Base-by-base conservation (phyloP, 2,888 invertebrate genomes). In the Sussaba pulchella region DNA sequence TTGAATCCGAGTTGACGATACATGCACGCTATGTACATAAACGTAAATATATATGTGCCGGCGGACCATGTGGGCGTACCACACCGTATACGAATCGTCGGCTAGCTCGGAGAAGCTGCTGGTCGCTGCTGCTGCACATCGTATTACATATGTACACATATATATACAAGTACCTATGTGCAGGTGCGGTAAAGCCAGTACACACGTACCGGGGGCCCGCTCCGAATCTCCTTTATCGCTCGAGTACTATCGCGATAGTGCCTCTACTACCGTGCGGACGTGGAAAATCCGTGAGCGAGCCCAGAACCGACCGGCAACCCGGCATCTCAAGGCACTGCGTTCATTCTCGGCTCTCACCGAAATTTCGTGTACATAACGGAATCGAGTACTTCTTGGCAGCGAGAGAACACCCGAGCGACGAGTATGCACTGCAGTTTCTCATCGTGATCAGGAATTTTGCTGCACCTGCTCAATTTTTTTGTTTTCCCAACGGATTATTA, bases 1-100 rank as follows among this genome's bases (percentile, higher is more conserved):
- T 80, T 80, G 76, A 67, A 76, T 80, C 71, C 67, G 52, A 76
- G 75, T 67, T 76, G 71, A 72, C 72, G 80, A 80, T 76, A 76
- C 67, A 67, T 47, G 45, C 57, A 12, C 43, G 41, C n/a, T 45
- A 21, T 72, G 50, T 52, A 72, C 12, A 54, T 57, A 14, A 14
- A 31, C 10, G 8, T 1, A 6, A 26, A 5, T 14, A 47, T 59
- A 75, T 75, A 41, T 52, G 10, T 19, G 6, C n/a, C n/a, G n/a
- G n/a, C n/a, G n/a, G 31, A 21, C 10, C 21, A 52, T 52, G 50
- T 12, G 31, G 31, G 17, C 14, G 19, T 50, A 19, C 2, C 54
- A 31, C 21, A 24, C 17, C 1, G 19, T 14, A 14, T 21, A 36
- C 36, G 19, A n/a, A 24, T n/a, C 6, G 36, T 24, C 10, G 17